A percentile compares a stretch with the other conserved stretches of the same genome.
phyloP scores from a whole-genome alignment of 2,888 invertebrate species.

The Pemphredon lugubris region DNA sequence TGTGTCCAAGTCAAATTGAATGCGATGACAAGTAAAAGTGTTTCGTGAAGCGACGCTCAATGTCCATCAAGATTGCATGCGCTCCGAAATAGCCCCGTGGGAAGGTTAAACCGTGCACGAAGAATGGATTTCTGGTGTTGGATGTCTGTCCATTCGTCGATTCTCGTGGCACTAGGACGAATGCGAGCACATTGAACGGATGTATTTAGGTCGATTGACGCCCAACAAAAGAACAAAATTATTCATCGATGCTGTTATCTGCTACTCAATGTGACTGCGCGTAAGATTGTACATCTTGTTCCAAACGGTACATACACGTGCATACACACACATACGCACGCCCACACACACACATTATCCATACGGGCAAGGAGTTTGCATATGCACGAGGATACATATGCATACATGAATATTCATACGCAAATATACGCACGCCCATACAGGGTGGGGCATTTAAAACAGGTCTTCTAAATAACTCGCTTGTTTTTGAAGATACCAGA shows the following conservation, averaged over 20 bases:
- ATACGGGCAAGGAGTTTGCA: background rate
- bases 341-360: background rate
- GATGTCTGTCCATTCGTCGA: slow-evolving; percentile 30
- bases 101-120: too few species aligned
- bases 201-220: slow-evolving; percentile 49
- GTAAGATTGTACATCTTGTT: slow-evolving; percentile 49
- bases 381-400: background rate
- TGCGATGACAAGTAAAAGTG: too few species aligned
- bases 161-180: slow-evolving; percentile 29
- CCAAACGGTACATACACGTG: slow-evolving; percentile 21
- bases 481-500: too few species aligned
- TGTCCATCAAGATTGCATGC: too few species aligned
- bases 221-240: slow-evolving; percentile 38
- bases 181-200: slow-evolving; percentile 50
- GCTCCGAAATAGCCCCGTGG: too few species aligned
- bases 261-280: slow-evolving; percentile 50
- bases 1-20: too few species aligned
- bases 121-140: too few species aligned
- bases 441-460: too few species aligned
- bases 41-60: too few species aligned
- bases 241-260: slow-evolving; percentile 55
- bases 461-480: too few species aligned
- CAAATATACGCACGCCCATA: too few species aligned
- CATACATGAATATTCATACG: too few species aligned
- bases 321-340: background rate